Conservation (phyloP, 2,797 vertebrate genomes). For the Rhinichthys osculus region DNA sequence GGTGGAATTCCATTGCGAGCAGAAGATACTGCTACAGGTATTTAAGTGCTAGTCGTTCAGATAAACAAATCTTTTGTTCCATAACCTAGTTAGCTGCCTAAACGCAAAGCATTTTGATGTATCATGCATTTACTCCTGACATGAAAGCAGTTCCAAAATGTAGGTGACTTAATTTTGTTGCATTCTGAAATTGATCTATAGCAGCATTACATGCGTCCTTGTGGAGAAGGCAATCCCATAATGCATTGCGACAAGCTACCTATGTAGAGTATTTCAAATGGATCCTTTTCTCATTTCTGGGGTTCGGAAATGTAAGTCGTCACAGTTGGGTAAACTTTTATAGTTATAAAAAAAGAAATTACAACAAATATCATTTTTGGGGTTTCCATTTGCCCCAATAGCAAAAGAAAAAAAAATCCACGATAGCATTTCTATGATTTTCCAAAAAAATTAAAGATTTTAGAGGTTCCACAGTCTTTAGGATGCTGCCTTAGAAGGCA, state of each 20-base stretch:
- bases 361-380: too few species aligned
- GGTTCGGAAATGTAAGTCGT: neutral
- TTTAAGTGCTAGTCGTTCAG: neutral
- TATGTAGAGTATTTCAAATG: neutral
- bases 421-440: neutral
- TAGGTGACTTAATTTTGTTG: neutral
- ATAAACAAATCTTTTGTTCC: neutral
- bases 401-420: neutral
- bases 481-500: neutral
- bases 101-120: neutral
- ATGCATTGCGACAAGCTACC: neutral
- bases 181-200: neutral
- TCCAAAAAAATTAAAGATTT: neutral
- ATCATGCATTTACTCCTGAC: neutral
- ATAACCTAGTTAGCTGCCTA: neutral
- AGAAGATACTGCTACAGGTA: neutral
- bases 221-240: neutral
- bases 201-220: neutral
- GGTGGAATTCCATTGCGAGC: slow-evolving; percentile 16
- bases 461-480: neutral
- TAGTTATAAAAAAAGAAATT: neutral
- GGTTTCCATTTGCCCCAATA: neutral
- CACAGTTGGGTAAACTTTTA: neutral
- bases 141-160: neutral
- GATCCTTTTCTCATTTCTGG: neutral